Conservation (phyloP, 2,113 vertebrate species). For the Montifringilla adamsi region DNA sequence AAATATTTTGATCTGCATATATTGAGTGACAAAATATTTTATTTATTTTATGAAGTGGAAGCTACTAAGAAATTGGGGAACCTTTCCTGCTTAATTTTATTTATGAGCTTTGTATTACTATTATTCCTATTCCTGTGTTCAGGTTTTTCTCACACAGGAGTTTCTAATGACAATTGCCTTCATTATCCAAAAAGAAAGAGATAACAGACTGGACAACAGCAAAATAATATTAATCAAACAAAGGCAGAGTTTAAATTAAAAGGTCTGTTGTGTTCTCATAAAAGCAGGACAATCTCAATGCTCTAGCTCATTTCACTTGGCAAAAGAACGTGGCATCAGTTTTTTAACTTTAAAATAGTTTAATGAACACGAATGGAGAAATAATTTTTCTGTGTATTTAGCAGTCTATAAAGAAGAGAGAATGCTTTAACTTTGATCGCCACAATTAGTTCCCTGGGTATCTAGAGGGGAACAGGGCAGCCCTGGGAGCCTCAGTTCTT, state of each 20-base stretch:
- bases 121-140: constrained; percentile 28
- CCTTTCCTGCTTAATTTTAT: constrained; percentile 40
- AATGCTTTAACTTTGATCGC: constrained; percentile 80
- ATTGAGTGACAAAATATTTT: constrained; percentile 20
- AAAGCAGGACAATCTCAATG: constrained; percentile 56
- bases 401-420: constrained; percentile 77
- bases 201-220: constrained; percentile 51
- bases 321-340: constrained; percentile 57
- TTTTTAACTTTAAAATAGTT: constrained; percentile 79
- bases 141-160: constrained; percentile 47
- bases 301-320: constrained; percentile 58
- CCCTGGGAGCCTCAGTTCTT: constrained; percentile 77
- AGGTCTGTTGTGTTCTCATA: constrained; percentile 35
- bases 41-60: constrained; percentile 17
- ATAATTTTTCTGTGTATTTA: constrained; percentile 75
- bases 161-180: constrained; percentile 56
- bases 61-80: constrained; percentile 18
- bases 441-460: constrained; percentile 81
- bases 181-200: constrained; percentile 54
- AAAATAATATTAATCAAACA: constrained; percentile 67
- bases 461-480: constrained; percentile 67
- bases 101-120: constrained; percentile 48
- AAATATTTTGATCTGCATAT: constrained; percentile 35
- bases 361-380: constrained; percentile 75
- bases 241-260: constrained; percentile 60